Conservation (phyloP, 2,797 vertebrate species). For the Dendrocincla tyrannina region DNA sequence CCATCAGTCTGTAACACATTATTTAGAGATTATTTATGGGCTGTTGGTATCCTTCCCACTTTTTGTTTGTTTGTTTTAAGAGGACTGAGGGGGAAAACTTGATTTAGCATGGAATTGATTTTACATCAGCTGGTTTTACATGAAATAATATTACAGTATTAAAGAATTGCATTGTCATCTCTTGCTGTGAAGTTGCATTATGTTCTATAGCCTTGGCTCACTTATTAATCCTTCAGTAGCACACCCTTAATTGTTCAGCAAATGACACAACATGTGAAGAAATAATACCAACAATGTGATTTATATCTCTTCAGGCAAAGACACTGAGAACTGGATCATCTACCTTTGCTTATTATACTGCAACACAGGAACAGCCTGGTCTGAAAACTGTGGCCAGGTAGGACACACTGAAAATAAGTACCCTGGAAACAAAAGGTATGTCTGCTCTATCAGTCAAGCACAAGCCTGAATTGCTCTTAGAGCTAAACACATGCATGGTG, state of each 20-base stretch:
- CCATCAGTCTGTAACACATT: background rate
- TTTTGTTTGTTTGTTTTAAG: background rate
- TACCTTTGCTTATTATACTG: background rate
- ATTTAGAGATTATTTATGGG: background rate
- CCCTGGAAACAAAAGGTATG: background rate
- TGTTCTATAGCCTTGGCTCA: background rate
- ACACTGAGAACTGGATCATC: background rate
- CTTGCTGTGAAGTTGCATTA: background rate
- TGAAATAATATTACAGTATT: background rate
- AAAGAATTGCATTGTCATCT: background rate
- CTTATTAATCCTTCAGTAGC: slow-evolving; percentile 3
- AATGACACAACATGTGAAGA: slow-evolving; percentile 7
- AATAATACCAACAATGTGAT: background rate
- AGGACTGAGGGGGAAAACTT: background rate
- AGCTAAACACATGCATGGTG: rapidly evolving
- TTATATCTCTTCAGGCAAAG: slow-evolving; percentile 10
- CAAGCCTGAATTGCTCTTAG: background rate
- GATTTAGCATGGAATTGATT: slow-evolving; percentile 13
- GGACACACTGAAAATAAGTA: background rate
- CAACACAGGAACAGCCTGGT: background rate
- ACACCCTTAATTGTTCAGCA: background rate
- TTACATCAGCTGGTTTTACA: slow-evolving; percentile 4
- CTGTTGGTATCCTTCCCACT: background rate
- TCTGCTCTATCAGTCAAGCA: background rate
- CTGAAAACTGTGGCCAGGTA: background rate